Evolutionary conservation across 2,888 invertebrate species (phyloP).

Genomic region (Eumacrocentrus americanus): DNA sequence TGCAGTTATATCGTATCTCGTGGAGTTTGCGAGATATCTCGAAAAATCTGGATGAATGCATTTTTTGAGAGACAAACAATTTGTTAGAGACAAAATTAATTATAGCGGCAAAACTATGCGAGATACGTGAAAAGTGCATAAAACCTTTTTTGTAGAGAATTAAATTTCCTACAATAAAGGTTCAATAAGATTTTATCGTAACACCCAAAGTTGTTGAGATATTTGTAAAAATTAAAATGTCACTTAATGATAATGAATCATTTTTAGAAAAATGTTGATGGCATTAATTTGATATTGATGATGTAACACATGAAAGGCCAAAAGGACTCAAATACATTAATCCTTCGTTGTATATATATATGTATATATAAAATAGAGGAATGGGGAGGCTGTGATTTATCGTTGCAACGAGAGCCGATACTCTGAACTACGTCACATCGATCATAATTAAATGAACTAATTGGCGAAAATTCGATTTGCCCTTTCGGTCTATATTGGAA

Average conservation of each 20-base stretch:
- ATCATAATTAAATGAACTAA: conserved; percentile 40
- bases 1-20: too few species aligned
- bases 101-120: background rate
- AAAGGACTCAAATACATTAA: background rate
- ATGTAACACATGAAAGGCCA: too few species aligned
- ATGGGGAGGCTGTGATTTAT: conserved; percentile 24
- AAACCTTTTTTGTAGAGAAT: background rate
- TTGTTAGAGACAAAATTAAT: background rate
- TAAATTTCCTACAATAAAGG: background rate
- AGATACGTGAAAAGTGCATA: background rate
- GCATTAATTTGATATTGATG: too few species aligned
- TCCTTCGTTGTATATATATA: background rate
- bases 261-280: too few species aligned
- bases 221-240: too few species aligned
- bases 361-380: background rate
- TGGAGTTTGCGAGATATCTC: too few species aligned
- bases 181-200: background rate
- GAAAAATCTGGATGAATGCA: background rate
- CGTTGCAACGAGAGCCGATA: conserved; percentile 33
- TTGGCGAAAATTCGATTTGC: conserved; percentile 37
- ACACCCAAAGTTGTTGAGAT: background rate
- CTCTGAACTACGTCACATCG: conserved; percentile 36
- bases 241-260: too few species aligned
- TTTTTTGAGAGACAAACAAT: too few species aligned
- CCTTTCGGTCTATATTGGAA: conserved; percentile 18